A percentile compares a stretch with the other conserved stretches of the same genome.
Evolutionary conservation across 37 sponge, comb jelly and placozoan species (phyloP).

Genomic region (Tethya wilhelma): DNA sequence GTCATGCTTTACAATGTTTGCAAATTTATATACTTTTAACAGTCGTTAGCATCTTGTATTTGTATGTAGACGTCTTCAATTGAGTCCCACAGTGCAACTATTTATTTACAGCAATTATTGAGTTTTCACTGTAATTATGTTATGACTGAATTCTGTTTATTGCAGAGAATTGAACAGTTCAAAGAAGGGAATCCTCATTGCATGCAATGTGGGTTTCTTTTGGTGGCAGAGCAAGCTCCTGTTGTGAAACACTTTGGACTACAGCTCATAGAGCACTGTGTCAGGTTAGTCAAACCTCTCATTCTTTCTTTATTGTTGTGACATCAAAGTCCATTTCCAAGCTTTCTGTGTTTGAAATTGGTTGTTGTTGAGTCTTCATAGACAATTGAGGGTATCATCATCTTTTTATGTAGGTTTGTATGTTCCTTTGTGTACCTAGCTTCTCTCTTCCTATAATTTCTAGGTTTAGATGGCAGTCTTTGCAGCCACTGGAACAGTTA

Average conservation of each 20-base stretch:
- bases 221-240: slow-evolving; percentile 6
- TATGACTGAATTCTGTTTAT: background rate
- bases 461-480: too few species aligned
- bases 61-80: background rate
- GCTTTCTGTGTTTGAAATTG: too few species aligned
- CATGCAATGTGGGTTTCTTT: slow-evolving; percentile 45
- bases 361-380: too few species aligned
- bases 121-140: background rate
- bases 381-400: too few species aligned
- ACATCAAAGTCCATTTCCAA: too few species aligned
- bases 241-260: slow-evolving; percentile 45
- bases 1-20: background rate
- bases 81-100: background rate
- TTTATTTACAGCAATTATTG: background rate
- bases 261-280: slow-evolving; percentile 56
- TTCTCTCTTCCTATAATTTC: too few species aligned
- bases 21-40: too few species aligned
- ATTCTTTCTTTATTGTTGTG: background rate
- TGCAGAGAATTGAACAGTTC: slow-evolving; percentile 41
- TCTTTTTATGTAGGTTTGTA: too few species aligned
- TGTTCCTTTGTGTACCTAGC: too few species aligned
- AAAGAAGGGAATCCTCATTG: slow-evolving; percentile 32
- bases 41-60: too few species aligned
- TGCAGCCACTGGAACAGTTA: too few species aligned
- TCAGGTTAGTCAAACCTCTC: slow-evolving; percentile 22